phyloP scores from a whole-genome alignment of 2,113 vertebrate species.

The Malurus melanocephalus region DNA sequence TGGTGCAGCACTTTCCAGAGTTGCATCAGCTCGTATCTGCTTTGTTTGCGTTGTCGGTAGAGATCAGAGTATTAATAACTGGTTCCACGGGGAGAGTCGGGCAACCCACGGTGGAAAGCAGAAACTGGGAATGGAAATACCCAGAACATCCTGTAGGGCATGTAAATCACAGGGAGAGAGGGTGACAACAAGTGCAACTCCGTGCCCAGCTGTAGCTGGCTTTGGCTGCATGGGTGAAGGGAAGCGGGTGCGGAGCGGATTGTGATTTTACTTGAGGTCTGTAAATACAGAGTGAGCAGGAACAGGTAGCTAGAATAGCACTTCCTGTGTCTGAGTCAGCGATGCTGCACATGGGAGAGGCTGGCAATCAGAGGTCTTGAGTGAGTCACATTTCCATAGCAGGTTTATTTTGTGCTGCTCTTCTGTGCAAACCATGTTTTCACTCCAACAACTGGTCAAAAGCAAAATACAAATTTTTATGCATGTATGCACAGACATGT shows the following conservation, averaged over 20 bases:
- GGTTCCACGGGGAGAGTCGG: conserved; percentile 17
- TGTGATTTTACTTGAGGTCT: not conserved
- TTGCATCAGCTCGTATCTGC: conserved; percentile 61
- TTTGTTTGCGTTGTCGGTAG: conserved; percentile 21
- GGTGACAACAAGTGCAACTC: not conserved
- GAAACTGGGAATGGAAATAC: conserved; percentile 51
- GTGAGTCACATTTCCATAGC: not conserved
- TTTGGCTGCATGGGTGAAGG: not conserved
- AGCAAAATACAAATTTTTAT: not conserved
- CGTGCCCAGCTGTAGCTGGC: not conserved
- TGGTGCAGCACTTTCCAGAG: conserved; percentile 12
- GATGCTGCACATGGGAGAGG: not conserved
- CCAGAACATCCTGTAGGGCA: not conserved
- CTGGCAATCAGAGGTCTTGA: not conserved
- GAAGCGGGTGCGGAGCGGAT: not conserved
- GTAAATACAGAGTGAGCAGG: not conserved
- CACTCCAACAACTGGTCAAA: not conserved
- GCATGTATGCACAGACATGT: not conserved
- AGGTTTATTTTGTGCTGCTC: not conserved
- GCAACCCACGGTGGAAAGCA: conserved; percentile 53
- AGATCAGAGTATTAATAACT: conserved; percentile 47
- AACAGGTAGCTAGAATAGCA: not conserved
- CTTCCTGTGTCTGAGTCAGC: not conserved
- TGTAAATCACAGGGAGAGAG: not conserved
- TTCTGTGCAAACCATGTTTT: not conserved